Conservation (phyloP, 2,113 vertebrate genomes). For the Progne subis region DNA sequence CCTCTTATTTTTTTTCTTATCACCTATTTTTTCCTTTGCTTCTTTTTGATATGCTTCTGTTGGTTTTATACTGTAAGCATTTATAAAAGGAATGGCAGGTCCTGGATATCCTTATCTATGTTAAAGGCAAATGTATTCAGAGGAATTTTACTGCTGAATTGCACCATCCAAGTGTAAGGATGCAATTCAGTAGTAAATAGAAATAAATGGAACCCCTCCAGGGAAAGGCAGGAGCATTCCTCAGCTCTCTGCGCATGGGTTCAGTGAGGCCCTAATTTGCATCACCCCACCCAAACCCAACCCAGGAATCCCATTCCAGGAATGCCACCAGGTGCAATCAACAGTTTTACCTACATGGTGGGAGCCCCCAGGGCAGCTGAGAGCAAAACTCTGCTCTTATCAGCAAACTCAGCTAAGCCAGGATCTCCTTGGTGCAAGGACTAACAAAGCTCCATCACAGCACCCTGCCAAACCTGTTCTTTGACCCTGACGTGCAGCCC, state of each 20-base stretch:
- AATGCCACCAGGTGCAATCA: slow-evolving; percentile 5
- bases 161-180: not conserved
- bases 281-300: not conserved
- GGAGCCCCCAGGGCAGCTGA: not conserved
- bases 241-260: not conserved
- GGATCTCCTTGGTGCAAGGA: not conserved
- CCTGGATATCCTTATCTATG: not conserved
- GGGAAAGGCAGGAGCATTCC: not conserved
- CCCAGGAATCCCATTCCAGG: not conserved
- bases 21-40: not conserved
- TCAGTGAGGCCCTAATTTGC: not conserved
- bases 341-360: not conserved
- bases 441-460: not conserved
- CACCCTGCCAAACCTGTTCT: not conserved
- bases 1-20: not conserved
- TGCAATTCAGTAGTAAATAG: not conserved
- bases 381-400: not conserved
- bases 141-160: not conserved
- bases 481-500: not conserved
- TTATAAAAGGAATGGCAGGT: not conserved
- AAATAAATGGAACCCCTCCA: not conserved
- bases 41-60: not conserved
- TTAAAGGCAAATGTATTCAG: not conserved
- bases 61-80: not conserved
- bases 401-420: not conserved